These are phyloP conservation scores for Peromyscus polionotus DNA, from an alignment of 2,113 vertebrate species.

Conservation along the genomic window DNA sequence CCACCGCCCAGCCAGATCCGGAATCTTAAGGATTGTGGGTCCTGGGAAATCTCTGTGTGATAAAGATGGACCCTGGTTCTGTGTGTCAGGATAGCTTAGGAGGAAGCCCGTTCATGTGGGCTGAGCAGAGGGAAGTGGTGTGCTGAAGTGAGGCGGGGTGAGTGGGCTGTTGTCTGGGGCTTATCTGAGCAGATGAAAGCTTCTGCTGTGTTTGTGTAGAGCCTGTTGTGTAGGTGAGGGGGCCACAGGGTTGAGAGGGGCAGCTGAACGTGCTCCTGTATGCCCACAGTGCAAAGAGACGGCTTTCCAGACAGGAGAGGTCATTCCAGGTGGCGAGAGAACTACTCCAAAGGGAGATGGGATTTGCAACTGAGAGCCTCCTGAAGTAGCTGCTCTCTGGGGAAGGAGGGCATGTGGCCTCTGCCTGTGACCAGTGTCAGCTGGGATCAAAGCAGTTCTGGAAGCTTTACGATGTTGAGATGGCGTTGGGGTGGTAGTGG, in stretches of 20 bases:
- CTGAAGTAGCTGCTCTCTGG: not conserved
- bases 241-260: not conserved
- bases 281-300: not conserved
- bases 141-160: not conserved
- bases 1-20: not conserved
- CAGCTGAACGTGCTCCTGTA: not conserved
- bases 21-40: not conserved
- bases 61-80: not conserved
- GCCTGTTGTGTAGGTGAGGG: not conserved
- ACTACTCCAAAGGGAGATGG: accelerated
- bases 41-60: not conserved
- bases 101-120: too few relatives aligned
- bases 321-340: not conserved
- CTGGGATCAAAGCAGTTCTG: not conserved
- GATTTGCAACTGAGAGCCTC: not conserved
- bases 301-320: too few relatives aligned
- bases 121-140: accelerated
- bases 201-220: not conserved
- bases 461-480: not conserved
- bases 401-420: not conserved
- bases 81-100: accelerated
- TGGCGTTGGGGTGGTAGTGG: not conserved
- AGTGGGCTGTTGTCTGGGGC: not conserved
- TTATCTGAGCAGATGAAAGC: not conserved
- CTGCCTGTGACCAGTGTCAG: not conserved